Conservation (phyloP, 1,140 invertebrate species). For the Magallana gigas region DNA sequence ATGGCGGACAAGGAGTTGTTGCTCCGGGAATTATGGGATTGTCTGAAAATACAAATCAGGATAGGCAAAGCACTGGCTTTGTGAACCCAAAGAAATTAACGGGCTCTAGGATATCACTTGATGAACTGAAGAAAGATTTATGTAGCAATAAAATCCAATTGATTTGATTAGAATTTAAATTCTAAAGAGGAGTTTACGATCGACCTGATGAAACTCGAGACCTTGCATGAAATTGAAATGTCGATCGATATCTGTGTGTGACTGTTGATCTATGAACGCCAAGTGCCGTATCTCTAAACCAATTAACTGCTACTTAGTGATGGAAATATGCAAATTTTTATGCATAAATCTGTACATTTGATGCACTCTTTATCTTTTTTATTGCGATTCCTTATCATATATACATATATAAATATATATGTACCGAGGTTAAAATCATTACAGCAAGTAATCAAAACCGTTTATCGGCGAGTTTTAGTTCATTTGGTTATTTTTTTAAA, state of each 20-base stretch:
- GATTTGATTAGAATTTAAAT: conserved; percentile 21
- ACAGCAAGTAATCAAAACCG: too few relatives aligned
- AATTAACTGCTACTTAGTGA: neutral
- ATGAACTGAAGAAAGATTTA: conserved; percentile 32
- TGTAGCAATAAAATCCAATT: neutral
- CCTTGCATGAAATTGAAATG: neutral
- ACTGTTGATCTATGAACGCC: neutral
- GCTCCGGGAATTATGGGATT: conserved; percentile 5
- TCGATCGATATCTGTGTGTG: neutral
- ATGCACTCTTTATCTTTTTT: neutral
- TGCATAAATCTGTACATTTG: neutral
- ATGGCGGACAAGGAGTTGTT: neutral
- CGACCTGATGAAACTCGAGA: neutral
- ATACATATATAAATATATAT: too few relatives aligned
- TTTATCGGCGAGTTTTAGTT: too few relatives aligned
- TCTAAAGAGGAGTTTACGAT: neutral
- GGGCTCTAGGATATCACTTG: neutral
- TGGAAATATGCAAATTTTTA: neutral
- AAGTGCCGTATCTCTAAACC: neutral
- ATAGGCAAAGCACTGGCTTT: neutral
- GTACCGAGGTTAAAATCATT: too few relatives aligned
- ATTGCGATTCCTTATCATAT: neutral
- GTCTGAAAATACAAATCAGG: neutral
- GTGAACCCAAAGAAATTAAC: neutral
- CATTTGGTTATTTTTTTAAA: too few relatives aligned